Evolutionary conservation across 1,140 invertebrate genomes (phyloP), one percentile per base, ranked within the genome.

Genomic region (Armadillidium nasatum): DNA sequence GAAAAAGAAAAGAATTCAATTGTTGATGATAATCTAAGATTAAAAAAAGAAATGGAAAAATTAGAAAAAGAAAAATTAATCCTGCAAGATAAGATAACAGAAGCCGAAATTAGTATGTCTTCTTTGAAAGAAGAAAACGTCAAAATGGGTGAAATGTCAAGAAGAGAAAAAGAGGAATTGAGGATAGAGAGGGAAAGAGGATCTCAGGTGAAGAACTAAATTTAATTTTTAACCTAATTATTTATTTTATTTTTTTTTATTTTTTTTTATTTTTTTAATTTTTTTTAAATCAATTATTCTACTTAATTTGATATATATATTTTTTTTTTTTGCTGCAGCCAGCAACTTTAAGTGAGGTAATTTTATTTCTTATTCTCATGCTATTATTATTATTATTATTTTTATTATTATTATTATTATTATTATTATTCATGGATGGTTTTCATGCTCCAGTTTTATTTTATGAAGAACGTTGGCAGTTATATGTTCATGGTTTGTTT

Each of bases 1-100:
- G 94, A 97, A 84, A 84, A 90, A 19, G 94, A 96, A 82, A 90
- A 91, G 69, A 87, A 89, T 9, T 87, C 88, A 78, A 85, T 94
- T 72, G 90, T 91, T 82, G 91, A 93, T 79, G 95, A 98, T 85
- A 87, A 90, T 7, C 80, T 81, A 2, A 83, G 87, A 78, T 83
- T 89, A 71, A 86, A 87, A 45, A 83, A 85, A 43, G 87, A 89
- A 80, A 79, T 89, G 44, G 89, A 91, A 33, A 86, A 86, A 77
- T 80, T 88, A 10, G 86, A 87, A 78, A 81, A 85, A 79, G 88
- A 89, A 77, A 88, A 88, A 73, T 80, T 82, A 46, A 78, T 83
- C n/a, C 75, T 87, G 10, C 83, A 86, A 76, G 85, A 90, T 10
- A 84, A 88, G 43, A 82, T 90, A 66, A 83, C 86, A 0, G 89